phyloP scores from a whole-genome alignment of 2,888 invertebrate genomes.

The Pandemis heparana region DNA sequence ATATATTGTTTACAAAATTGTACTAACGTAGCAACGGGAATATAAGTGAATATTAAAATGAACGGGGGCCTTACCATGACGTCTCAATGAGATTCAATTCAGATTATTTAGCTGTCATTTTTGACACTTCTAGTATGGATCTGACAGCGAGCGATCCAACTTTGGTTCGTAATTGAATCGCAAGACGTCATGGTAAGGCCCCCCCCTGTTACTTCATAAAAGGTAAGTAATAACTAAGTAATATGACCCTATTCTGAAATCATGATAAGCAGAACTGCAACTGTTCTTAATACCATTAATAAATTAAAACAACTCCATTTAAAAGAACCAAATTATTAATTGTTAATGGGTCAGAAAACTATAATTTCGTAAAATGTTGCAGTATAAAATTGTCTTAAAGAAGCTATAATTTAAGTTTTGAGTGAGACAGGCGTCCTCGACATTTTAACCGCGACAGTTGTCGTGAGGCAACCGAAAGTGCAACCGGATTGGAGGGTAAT shows the following conservation, averaged over 20 bases:
- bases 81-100: too few species aligned
- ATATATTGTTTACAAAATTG: too few species aligned
- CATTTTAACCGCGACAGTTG: slow-evolving; percentile 31
- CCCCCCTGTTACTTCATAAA: too few species aligned
- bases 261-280: neutral
- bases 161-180: too few species aligned
- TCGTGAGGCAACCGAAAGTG: slow-evolving; percentile 51
- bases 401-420: slow-evolving; percentile 26
- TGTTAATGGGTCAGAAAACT: slow-evolving; percentile 28
- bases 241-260: neutral
- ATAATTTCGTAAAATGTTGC: slow-evolving; percentile 20
- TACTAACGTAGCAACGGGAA: too few species aligned
- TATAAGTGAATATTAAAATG: too few species aligned
- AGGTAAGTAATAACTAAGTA: too few species aligned
- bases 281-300: neutral
- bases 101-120: too few species aligned
- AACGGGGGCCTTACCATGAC: too few species aligned
- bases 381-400: slow-evolving; percentile 13
- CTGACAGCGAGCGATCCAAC: too few species aligned
- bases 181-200: too few species aligned
- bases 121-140: too few species aligned
- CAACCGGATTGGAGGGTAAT: slow-evolving; percentile 55
- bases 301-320: neutral
- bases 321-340: neutral
- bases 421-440: slow-evolving; percentile 24